phyloP scores from a whole-genome alignment of 2,888 invertebrate species.

The Netelia virgata region DNA sequence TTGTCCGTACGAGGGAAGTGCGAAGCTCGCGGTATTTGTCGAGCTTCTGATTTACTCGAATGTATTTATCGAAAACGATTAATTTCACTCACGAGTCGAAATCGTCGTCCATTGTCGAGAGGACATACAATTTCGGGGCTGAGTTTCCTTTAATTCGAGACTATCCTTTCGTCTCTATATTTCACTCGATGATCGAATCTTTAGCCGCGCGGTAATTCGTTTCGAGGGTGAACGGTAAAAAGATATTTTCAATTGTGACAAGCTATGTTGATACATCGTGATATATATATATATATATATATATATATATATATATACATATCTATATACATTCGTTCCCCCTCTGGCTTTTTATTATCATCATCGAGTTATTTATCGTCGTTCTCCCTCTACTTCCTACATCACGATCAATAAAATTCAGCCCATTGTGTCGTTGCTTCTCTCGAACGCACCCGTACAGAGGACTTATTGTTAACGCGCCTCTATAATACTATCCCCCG shows the following conservation, averaged over 20 bases:
- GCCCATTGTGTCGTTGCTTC: slow-evolving; percentile 72
- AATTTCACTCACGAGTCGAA: slow-evolving; percentile 64
- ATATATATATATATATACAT: neutral
- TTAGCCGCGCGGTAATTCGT: neutral
- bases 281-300: neutral
- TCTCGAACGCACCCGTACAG: slow-evolving; percentile 4
- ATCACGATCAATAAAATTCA: slow-evolving; percentile 75
- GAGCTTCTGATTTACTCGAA: slow-evolving; percentile 60
- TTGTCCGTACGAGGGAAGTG: neutral
- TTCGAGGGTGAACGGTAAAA: slow-evolving; percentile 7
- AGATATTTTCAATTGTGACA: neutral
- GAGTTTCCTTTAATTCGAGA: neutral
- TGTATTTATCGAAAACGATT: slow-evolving; percentile 70
- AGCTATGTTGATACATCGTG: neutral
- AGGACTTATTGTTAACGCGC: slow-evolving; percentile 70
- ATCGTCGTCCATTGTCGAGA: slow-evolving; percentile 58
- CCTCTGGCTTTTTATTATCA: slow-evolving; percentile 71
- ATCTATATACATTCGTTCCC: slow-evolving; percentile 19
- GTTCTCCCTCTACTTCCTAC: slow-evolving; percentile 70
- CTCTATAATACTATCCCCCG: slow-evolving; percentile 46
- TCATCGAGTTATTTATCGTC: slow-evolving; percentile 77
- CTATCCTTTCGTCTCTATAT: no score
- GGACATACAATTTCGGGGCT: slow-evolving; percentile 41
- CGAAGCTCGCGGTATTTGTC: slow-evolving; percentile 8
- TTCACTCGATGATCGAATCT: slow-evolving; percentile 28